These are phyloP conservation scores for Taphrorychus bicolor DNA, from an alignment of 2,888 invertebrate genomes.

Conservation along the genomic window DNA sequence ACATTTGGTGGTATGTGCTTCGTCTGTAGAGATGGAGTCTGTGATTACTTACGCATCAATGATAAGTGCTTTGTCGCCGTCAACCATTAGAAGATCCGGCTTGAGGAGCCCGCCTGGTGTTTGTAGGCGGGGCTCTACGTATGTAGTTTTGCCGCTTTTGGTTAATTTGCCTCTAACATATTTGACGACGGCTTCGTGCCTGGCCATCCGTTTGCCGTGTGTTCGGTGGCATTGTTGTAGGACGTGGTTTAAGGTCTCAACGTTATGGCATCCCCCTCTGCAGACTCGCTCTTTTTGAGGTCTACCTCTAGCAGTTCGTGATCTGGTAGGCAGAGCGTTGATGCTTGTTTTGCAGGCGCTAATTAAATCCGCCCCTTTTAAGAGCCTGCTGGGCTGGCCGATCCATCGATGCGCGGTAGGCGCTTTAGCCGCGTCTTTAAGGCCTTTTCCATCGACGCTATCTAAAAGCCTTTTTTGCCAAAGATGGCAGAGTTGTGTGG, in stretches of 20 bases:
- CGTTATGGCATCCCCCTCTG: conserved; percentile 21
- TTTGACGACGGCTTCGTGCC: background rate
- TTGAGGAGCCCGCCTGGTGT: background rate
- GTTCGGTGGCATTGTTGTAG: background rate
- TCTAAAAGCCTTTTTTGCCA: background rate
- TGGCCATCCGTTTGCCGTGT: background rate
- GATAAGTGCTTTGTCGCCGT: conserved; percentile 48
- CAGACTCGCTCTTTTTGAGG: conserved; percentile 15
- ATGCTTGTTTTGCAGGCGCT: conserved; percentile 5
- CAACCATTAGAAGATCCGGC: background rate
- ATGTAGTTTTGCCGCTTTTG: background rate
- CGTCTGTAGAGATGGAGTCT: background rate
- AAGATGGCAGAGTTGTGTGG: background rate
- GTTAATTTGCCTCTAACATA: background rate
- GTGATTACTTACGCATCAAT: conserved; percentile 6
- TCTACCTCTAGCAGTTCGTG: conserved; percentile 18
- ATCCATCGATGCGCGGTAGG: conserved; percentile 13
- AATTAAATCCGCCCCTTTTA: conserved; percentile 19
- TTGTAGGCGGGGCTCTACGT: background rate
- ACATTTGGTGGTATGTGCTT: background rate
- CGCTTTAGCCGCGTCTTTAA: background rate
- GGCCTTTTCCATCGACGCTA: conserved; percentile 15
- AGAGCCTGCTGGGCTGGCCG: background rate
- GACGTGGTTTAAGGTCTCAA: conserved; percentile 13
- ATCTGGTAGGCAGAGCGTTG: conserved; percentile 26